Base-by-base conservation (phyloP, 2,113 vertebrate genomes). In the Pterocles gutturalis region DNA sequence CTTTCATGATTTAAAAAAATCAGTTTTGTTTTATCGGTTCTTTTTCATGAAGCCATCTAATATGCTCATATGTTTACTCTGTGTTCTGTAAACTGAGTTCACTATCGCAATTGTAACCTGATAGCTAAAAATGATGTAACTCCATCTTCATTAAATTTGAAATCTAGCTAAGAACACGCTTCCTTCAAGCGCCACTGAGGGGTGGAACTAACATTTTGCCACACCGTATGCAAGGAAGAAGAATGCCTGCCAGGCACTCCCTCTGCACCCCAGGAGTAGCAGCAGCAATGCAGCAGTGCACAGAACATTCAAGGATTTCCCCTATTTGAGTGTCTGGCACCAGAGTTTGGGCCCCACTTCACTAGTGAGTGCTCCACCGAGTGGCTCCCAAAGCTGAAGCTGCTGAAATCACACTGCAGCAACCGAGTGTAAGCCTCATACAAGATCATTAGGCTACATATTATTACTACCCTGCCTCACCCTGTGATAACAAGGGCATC, bases 91-190 rank as follows among this genome's bases (percentile, higher is more conserved):
- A 90, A 73, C 57, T 22, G 51, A 67, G 67, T 49, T 94, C 80
- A 83, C 41, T 33, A 33, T 38, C 71, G n/a, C 34, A 92, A 11
- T 8, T 60, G 89, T 64, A 96, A 91, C 51, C 43, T 21, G 64
- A 92, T 55, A 81, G 41, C 51, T 41, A 41, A 41, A 41, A 41
- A 41, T 13, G 13, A 41, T 41, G 41, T 82, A 60, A 49, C 33
- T 70, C 88, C 79, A 69, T 80, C 66, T 94, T 94, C 60, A 92
- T 67, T 94, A 72, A 60, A 92, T 90, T 94, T 91, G 72, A 72
- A 81, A 90, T 60, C 60, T 95, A 72, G 72, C 76, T 93, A 57
- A 92, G 76, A 73, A 90, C 9, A 34, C 1, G 5, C 31, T 89
- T 94, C 67, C 58, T 81, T 87, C 77, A 60, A 71, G 36, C 15